Conservation (phyloP, 2,888 invertebrate species). For the Lochmaea crataegi region DNA sequence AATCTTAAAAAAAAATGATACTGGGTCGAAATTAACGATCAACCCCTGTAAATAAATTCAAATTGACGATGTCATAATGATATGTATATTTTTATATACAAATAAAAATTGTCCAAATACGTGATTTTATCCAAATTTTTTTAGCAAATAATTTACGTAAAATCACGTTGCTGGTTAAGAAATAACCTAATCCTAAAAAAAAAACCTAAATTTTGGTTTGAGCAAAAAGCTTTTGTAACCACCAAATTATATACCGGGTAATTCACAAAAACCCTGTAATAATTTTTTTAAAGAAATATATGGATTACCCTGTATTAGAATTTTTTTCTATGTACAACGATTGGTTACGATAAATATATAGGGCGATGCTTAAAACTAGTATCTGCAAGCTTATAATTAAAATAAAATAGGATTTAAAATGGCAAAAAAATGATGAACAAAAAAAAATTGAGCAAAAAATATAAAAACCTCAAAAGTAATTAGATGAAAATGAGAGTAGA, state of each 20-base stretch:
- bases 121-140: neutral
- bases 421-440: slow-evolving; percentile 4
- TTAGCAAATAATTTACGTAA: neutral
- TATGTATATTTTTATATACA: slow-evolving; percentile 15
- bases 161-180: no score
- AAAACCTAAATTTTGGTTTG: slow-evolving; percentile 1
- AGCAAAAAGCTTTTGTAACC: neutral
- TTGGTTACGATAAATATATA: neutral
- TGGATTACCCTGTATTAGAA: neutral
- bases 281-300: neutral
- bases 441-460: slow-evolving; percentile 20
- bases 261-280: neutral
- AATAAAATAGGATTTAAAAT: slow-evolving; percentile 13
- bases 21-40: neutral
- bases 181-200: neutral
- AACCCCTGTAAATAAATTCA: neutral
- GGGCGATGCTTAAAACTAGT: slow-evolving; percentile 3
- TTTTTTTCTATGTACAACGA: neutral
- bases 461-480: neutral
- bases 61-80: slow-evolving; percentile 25
- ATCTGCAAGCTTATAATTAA: slow-evolving; percentile 2
- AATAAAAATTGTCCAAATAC: neutral
- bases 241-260: neutral
- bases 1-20: no score
- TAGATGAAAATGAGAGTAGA: neutral